Base-by-base conservation (phyloP, 2,888 invertebrate species). In the Cryptocheilus praepositus region DNA sequence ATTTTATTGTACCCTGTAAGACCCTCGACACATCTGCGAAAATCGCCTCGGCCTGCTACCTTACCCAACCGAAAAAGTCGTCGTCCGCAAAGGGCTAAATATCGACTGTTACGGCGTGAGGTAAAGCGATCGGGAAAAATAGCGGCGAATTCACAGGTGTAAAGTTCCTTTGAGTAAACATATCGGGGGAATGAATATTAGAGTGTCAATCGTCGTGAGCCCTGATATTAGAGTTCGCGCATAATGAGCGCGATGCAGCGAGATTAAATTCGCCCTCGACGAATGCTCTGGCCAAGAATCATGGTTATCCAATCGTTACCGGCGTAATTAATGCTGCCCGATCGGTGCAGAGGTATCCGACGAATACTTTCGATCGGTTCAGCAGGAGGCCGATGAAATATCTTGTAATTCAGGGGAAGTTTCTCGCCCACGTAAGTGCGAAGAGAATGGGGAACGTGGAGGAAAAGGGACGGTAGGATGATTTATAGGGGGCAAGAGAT, bases 341-440 rank as follows among this genome's bases (percentile, higher is more conserved):
- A 28, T 51, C 71, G 55, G 57, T 49, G 71, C 59, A 59, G 22
- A 61, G 64, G 46, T 55, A 70, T 52, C 71, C 62, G 54, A 59
- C 65, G 63, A 74, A 64, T 59, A 66, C 64, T 71, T 71, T 74
- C 78, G 76, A 79, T 81, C 69, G 73, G 66, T 70, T 73, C 59
- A 68, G 64, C 68, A 28, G 61, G 60, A 64, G 69, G 56, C 64
- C 71, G 76, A 72, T 74, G 77, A 76, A 80, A 79, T 79, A 76
- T 77, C 80, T 75, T 70, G 76, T 76, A 79, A 79, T 80, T 80
- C 79, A 71, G 71, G 64, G 74, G 68, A 76, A 76, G 63, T 76
- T 73, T 63, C 71, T 73, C 70, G 69, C 64, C 69, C 70, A 63
- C 64, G 68, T 62, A 63, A 70, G 70, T 67, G 64, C 58, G 58